phyloP scores from a whole-genome alignment of 2,113 vertebrate genomes.

The Dromas ardeola region DNA sequence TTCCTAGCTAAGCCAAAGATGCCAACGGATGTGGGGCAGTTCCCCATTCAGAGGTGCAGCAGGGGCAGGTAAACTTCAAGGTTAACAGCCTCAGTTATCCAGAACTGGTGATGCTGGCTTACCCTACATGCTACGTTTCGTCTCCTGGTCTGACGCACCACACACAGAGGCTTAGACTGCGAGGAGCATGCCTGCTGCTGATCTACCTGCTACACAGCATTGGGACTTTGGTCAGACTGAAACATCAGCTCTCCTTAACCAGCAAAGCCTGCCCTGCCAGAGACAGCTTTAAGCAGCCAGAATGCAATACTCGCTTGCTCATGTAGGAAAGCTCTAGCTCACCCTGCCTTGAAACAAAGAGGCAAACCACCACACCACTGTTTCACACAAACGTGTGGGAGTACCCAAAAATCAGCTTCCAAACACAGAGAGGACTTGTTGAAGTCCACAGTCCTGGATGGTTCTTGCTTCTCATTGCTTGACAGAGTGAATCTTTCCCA shows the following conservation, averaged over 20 bases:
- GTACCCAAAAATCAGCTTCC: neutral
- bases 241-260: neutral
- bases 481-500: neutral
- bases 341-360: neutral
- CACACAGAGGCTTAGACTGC: neutral
- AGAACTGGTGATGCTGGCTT: neutral
- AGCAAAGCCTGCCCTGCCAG: neutral
- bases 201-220: neutral
- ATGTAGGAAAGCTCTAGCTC: neutral
- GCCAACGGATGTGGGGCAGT: neutral
- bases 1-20: neutral
- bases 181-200: accelerated
- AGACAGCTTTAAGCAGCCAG: neutral
- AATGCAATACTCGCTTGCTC: neutral
- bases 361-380: neutral
- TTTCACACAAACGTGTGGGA: neutral
- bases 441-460: neutral
- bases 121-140: neutral
- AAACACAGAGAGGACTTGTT: neutral
- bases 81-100: neutral
- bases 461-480: neutral
- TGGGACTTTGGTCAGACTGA: neutral
- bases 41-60: neutral
- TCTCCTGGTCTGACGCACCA: neutral
- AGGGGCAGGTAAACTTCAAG: neutral